Percentiles rank a stretch among this genome's conserved stretches.
Conservation (phyloP, 1,140 invertebrate genomes). For the Drosophila ironensis region DNA sequence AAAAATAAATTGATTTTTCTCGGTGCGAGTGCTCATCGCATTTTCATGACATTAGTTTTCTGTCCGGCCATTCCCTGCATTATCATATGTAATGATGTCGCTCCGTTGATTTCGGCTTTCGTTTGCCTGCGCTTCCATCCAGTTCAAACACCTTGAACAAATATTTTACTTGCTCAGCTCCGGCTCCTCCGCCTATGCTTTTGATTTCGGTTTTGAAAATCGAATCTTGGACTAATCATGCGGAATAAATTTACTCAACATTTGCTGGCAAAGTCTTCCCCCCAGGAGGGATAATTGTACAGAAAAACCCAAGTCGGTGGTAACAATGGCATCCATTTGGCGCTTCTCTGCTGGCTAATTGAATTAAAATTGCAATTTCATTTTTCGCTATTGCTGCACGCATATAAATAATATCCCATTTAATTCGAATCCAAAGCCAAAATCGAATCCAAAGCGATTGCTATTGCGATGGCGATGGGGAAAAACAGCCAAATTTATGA, state of each 20-base stretch:
- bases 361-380: conserved; percentile 47
- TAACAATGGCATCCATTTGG: conserved; percentile 7
- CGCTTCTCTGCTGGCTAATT: conserved; percentile 29
- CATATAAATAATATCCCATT: conserved; percentile 48
- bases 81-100: conserved; percentile 68
- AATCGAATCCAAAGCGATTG: conserved; percentile 54
- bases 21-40: conserved; percentile 25
- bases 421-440: conserved; percentile 27
- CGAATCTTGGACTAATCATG: conserved; percentile 68
- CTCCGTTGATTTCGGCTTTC: conserved; percentile 37
- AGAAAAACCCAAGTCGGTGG: background rate
- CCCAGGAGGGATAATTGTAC: conserved; percentile 16
- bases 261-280: conserved; percentile 11
- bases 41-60: conserved; percentile 45
- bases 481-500: conserved; percentile 47
- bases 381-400: conserved; percentile 9
- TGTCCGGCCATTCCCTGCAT: conserved; percentile 20
- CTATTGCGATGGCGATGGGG: too few relatives aligned
- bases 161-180: conserved; percentile 49
- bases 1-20: conserved; percentile 15
- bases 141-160: conserved; percentile 57
- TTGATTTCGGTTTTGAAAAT: conserved; percentile 39
- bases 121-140: conserved; percentile 1
- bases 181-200: background rate
- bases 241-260: conserved; percentile 63